Conservation (phyloP, 2,797 vertebrate species). For the Channa striata region DNA sequence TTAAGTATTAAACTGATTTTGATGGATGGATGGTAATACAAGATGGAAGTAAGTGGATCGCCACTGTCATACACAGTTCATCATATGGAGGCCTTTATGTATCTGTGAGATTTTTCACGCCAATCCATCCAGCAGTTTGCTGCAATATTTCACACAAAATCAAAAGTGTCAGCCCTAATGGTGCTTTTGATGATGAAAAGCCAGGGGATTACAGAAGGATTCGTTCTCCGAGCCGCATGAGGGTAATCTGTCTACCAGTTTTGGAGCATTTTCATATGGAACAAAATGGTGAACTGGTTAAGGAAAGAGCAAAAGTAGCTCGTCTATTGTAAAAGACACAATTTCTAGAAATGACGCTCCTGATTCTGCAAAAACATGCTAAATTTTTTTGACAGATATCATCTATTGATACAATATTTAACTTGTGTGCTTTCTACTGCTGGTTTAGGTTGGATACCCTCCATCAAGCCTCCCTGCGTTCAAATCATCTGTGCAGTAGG, state of each 20-base stretch:
- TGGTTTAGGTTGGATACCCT: neutral
- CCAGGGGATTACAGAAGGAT: neutral
- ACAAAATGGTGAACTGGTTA: neutral
- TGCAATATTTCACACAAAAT: constrained; percentile 14
- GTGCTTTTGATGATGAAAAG: too few relatives aligned
- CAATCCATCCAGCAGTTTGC: neutral
- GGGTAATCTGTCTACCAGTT: neutral
- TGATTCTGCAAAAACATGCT: neutral
- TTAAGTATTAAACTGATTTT: too few relatives aligned
- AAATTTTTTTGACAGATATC: too few relatives aligned
- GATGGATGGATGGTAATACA: too few relatives aligned
- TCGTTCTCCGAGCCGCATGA: constrained; percentile 3
- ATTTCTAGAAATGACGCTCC: neutral
- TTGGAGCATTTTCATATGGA: neutral
- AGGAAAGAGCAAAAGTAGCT: neutral
- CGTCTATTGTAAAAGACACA: too few relatives aligned
- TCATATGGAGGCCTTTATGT: too few relatives aligned
- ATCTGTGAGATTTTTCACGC: too few relatives aligned
- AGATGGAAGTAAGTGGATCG: too few relatives aligned
- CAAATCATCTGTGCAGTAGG: neutral
- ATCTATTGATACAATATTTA: too few relatives aligned
- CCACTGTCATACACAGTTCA: too few relatives aligned
- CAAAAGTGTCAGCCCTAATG: constrained; percentile 3
- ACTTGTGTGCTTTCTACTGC: neutral
- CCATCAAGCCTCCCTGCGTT: neutral